Conservation (phyloP, 53 echinoderm and acorn worm genomes). For the Holothuria scabra region DNA sequence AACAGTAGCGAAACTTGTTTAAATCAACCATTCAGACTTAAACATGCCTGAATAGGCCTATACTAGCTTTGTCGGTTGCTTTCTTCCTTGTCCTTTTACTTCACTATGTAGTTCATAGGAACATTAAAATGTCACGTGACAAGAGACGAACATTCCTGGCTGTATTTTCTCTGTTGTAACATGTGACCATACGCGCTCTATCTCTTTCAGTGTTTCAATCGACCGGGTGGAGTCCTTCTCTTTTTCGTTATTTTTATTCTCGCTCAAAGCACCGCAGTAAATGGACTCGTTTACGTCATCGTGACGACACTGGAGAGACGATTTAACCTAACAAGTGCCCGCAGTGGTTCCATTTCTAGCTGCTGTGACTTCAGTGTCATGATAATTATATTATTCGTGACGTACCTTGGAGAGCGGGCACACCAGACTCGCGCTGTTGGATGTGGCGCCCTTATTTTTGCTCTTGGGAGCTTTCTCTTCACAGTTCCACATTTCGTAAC, state of each 20-base stretch:
- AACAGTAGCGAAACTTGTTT: too few species aligned
- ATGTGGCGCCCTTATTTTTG: slow-evolving; percentile 39
- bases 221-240: slow-evolving; percentile 35
- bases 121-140: too few species aligned
- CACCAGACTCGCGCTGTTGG: slow-evolving; percentile 45
- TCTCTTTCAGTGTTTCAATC: slow-evolving; percentile 10
- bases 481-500: slow-evolving; percentile 49
- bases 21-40: too few species aligned
- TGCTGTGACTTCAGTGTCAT: slow-evolving; percentile 49
- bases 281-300: slow-evolving; percentile 40
- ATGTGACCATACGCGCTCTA: too few species aligned
- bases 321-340: slow-evolving; percentile 42
- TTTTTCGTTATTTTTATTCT: slow-evolving; percentile 43
- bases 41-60: too few species aligned
- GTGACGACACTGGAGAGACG: slow-evolving; percentile 56
- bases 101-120: too few species aligned
- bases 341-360: slow-evolving; percentile 46
- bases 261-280: slow-evolving; percentile 50
- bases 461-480: slow-evolving; percentile 37
- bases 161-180: too few species aligned
- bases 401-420: slow-evolving; percentile 55
- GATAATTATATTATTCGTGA: slow-evolving; percentile 53
- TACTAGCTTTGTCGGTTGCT: too few species aligned
- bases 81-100: too few species aligned
- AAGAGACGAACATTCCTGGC: too few species aligned